A percentile compares a stretch with the other conserved stretches of the same genome.
phyloP scores from a whole-genome alignment of 2,888 invertebrate species.

The Drosophila rubida region DNA sequence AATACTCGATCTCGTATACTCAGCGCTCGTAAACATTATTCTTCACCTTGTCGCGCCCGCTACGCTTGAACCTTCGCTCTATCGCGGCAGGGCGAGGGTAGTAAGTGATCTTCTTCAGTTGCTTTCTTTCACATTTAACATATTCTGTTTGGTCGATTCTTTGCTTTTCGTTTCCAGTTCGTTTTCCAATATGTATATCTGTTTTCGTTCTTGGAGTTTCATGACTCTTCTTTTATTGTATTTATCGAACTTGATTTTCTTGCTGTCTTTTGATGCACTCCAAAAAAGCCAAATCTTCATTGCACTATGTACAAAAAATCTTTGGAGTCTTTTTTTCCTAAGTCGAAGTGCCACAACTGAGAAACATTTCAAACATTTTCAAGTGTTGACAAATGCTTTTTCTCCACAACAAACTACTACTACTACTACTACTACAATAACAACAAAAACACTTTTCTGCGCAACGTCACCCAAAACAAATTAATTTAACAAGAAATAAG shows the following conservation, averaged over 20 bases:
- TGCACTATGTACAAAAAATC: conserved; percentile 66
- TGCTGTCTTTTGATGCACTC: conserved; percentile 72
- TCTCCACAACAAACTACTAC: conserved; percentile 26
- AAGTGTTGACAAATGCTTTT: conserved; percentile 57
- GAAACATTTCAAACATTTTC: conserved; percentile 52
- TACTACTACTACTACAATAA: conserved; percentile 16
- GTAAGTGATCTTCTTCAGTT: conserved; percentile 32
- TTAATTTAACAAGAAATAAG: conserved; percentile 4
- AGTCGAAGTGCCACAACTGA: conserved; percentile 34
- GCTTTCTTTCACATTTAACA: conserved; percentile 38
- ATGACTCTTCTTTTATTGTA: conserved; percentile 22
- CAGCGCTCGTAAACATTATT: conserved; percentile 31
- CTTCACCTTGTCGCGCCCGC: conserved; percentile 59
- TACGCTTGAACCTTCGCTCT: conserved; percentile 63
- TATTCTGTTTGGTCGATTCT: conserved; percentile 18
- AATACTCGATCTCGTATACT: conserved; percentile 4
- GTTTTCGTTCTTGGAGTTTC: conserved; percentile 15
- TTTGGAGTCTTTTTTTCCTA: conserved; percentile 47
- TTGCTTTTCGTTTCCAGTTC: conserved; percentile 9
- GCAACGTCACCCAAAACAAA: conserved; percentile 39
- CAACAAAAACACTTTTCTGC: conserved; percentile 41
- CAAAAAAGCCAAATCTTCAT: conserved; percentile 63
- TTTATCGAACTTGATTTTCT: conserved; percentile 50
- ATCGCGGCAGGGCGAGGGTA: conserved; percentile 38
- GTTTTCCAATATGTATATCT: neutral